Evolutionary conservation across 2,113 vertebrate species (phyloP).

Genomic region (Toxotes jaculatrix): DNA sequence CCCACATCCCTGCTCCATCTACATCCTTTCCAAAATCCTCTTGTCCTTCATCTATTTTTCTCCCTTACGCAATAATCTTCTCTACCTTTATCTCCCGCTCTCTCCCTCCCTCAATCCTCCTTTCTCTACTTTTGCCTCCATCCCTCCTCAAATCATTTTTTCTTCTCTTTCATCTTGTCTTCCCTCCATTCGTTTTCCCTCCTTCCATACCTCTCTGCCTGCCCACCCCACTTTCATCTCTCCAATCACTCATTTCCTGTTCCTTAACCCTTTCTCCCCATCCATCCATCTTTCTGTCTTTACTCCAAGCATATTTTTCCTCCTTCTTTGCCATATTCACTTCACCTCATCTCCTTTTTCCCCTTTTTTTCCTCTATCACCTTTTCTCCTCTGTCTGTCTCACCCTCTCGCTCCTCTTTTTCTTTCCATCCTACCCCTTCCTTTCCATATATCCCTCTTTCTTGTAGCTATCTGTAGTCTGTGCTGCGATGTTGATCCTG

Average conservation of each 20-base stretch:
- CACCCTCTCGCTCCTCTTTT: background rate
- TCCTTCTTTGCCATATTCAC: background rate
- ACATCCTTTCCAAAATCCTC: constrained; percentile 48
- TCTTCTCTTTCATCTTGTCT: constrained; percentile 19
- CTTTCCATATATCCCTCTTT: background rate
- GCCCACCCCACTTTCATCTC: constrained; percentile 4
- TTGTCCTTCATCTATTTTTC: constrained; percentile 51
- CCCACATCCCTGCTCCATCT: constrained; percentile 30
- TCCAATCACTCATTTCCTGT: constrained; percentile 27
- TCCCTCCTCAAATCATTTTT: constrained; percentile 32
- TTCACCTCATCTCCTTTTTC: background rate
- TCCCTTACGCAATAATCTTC: constrained; percentile 42
- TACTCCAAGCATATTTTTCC: constrained; percentile 5
- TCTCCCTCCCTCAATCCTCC: background rate
- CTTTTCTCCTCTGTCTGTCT: background rate
- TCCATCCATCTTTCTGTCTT: constrained; percentile 6
- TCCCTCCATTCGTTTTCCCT: constrained; percentile 17
- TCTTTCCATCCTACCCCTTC: background rate
- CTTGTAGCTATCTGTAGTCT: constrained; percentile 49
- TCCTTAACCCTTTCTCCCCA: background rate
- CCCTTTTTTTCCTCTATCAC: background rate
- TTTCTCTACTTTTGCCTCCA: constrained; percentile 31
- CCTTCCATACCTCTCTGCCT: constrained; percentile 30
- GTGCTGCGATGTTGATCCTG: constrained; percentile 86
- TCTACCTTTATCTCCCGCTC: constrained; percentile 21